A percentile compares a stretch with the other conserved stretches of the same genome.
Conservation (phyloP, 2,888 invertebrate genomes). For the Eilema sororculum region DNA sequence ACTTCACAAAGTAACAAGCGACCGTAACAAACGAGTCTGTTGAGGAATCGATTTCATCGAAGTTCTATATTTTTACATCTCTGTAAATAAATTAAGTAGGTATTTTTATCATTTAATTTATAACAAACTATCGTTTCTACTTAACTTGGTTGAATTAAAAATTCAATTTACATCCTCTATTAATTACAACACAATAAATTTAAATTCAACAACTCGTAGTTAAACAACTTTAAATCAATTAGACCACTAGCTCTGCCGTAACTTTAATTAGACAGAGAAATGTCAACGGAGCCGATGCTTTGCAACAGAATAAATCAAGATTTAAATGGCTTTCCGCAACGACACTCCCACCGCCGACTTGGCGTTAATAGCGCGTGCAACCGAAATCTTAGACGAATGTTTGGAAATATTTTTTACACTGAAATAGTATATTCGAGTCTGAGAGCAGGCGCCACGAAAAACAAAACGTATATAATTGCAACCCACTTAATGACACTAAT, state of each 20-base stretch:
- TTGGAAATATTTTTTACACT: conserved; percentile 75
- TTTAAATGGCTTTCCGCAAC: conserved; percentile 83
- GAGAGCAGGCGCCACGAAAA: conserved; percentile 74
- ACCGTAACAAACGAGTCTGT: conserved; percentile 70
- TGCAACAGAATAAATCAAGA: conserved; percentile 80
- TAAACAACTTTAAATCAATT: conserved; percentile 72
- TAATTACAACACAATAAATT: conserved; percentile 27
- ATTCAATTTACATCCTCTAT: no score
- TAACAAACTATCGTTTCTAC: background rate
- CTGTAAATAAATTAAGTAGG: background rate
- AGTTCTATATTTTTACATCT: conserved; percentile 26
- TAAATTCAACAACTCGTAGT: conserved; percentile 51
- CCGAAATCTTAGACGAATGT: conserved; percentile 80
- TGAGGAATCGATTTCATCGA: conserved; percentile 58
- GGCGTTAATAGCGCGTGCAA: conserved; percentile 86
- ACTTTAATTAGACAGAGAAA: conserved; percentile 77
- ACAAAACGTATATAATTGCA: conserved; percentile 66
- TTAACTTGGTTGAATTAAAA: background rate
- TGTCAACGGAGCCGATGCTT: conserved; percentile 76
- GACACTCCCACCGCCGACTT: conserved; percentile 82
- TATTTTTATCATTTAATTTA: background rate
- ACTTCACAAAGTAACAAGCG: conserved; percentile 76
- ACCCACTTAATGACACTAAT: conserved; percentile 65
- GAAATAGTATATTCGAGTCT: conserved; percentile 71
- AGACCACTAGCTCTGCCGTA: conserved; percentile 63